Evolutionary conservation across 1,140 invertebrate species (phyloP).

Genomic region (Trichonephila clavata): DNA sequence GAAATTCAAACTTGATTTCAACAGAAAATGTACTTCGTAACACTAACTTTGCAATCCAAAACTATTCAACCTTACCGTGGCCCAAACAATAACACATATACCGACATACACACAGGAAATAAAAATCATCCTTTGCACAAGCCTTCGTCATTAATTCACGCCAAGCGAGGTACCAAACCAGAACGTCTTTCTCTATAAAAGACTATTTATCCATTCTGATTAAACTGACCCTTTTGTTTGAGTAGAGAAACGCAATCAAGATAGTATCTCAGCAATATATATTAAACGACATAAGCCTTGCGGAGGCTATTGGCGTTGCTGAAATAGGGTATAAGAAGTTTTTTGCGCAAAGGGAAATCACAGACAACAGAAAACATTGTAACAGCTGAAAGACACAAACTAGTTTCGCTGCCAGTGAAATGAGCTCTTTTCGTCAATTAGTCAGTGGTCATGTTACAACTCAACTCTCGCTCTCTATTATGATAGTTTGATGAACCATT

Average conservation of each 20-base stretch:
- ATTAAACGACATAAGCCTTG: slow-evolving; percentile 11
- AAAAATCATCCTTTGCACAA: neutral
- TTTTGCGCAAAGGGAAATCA: slow-evolving; percentile 26
- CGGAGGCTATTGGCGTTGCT: slow-evolving; percentile 11
- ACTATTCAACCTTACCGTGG: neutral
- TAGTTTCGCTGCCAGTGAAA: slow-evolving; percentile 4
- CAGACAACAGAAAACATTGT: neutral
- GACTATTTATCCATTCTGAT: neutral
- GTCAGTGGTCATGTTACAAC: slow-evolving; percentile 7
- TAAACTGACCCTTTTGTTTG: neutral
- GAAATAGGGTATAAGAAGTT: neutral
- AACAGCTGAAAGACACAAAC: slow-evolving; percentile 21
- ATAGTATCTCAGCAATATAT: slow-evolving; percentile 1
- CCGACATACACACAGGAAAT: neutral
- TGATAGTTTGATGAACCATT: slow-evolving; percentile 13
- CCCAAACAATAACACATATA: neutral
- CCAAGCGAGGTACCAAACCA: neutral
- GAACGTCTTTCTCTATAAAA: neutral
- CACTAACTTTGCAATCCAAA: neutral
- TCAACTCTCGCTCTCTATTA: slow-evolving; percentile 7
- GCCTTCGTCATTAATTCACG: neutral
- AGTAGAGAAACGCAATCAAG: neutral
- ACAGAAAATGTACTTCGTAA: neutral
- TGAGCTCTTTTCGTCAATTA: slow-evolving; percentile 14
- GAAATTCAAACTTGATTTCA: too few relatives aligned